phyloP scores from a whole-genome alignment of 1,140 invertebrate genomes.

The Dreissena polymorpha region DNA sequence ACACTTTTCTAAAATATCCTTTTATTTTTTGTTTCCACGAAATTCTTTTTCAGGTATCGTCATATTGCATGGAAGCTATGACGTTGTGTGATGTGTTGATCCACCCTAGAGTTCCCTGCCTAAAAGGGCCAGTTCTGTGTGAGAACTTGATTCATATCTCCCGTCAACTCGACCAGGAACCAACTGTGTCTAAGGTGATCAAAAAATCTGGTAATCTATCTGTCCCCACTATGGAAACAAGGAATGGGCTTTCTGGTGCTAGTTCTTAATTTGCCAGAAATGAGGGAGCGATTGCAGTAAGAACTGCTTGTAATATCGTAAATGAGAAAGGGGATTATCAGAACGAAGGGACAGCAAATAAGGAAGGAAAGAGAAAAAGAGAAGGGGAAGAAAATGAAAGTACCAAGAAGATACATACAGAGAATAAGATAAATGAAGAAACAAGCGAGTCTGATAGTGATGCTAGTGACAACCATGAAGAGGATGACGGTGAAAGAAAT shows the following conservation, averaged over 20 bases:
- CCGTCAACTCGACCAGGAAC: too few relatives aligned
- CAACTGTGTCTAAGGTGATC: too few relatives aligned
- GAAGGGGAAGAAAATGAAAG: neutral
- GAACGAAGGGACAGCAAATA: neutral
- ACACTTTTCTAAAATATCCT: too few relatives aligned
- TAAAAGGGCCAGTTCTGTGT: conserved; percentile 52
- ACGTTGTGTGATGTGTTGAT: conserved; percentile 41
- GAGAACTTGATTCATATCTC: conserved; percentile 13
- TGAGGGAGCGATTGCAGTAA: neutral
- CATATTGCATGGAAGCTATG: conserved; percentile 40
- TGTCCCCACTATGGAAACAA: neutral
- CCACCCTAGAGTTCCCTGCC: conserved; percentile 45
- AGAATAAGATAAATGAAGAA: neutral
- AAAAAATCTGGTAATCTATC: too few relatives aligned
- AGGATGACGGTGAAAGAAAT: neutral
- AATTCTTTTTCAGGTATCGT: conserved; percentile 35
- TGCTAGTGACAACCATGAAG: conserved; percentile 21
- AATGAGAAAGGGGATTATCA: neutral
- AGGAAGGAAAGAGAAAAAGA: conserved; percentile 18
- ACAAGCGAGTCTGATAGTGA: neutral
- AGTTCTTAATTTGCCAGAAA: too few relatives aligned
- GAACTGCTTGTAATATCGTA: neutral
- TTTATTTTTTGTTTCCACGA: too few relatives aligned
- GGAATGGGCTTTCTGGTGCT: neutral
- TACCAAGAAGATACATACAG: neutral